phyloP scores from a whole-genome alignment of 1,140 invertebrate species.

The Meloidogyne hapla region DNA sequence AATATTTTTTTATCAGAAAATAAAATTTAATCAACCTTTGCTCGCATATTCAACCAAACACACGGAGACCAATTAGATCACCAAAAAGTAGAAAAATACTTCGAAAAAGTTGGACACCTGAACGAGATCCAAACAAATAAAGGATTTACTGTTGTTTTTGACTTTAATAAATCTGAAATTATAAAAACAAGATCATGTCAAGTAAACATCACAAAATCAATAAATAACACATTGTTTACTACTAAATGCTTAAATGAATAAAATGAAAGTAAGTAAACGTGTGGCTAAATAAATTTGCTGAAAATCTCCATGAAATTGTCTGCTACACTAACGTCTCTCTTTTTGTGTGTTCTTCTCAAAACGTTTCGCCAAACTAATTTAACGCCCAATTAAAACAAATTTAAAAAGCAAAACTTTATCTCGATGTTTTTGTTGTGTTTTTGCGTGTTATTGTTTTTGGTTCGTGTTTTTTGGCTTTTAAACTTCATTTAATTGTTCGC shows the following conservation, averaged over 20 bases:
- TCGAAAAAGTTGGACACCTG: not conserved
- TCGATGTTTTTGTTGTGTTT: no score
- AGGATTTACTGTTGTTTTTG: not conserved
- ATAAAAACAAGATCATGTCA: not conserved
- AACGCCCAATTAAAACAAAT: not conserved
- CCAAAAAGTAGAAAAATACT: not conserved
- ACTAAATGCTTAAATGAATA: no score
- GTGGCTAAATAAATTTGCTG: not conserved
- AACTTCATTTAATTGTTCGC: no score
- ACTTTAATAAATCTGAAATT: not conserved
- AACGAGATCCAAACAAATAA: not conserved
- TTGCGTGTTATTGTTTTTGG: no score
- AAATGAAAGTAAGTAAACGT: not conserved
- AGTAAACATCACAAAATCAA: not conserved
- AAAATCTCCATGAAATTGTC: not conserved
- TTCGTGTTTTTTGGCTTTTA: no score
- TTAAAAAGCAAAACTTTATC: not conserved
- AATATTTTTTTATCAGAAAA: not conserved
- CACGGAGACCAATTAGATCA: not conserved
- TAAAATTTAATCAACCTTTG: slow-evolving; percentile 3
- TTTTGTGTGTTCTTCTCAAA: not conserved
- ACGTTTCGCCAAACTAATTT: not conserved
- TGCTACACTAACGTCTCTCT: not conserved
- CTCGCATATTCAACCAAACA: slow-evolving; percentile 24
- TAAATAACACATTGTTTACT: not conserved